Evolutionary conservation across 2,113 vertebrate genomes (phyloP), one percentile per base, ranked within the genome.

Genomic region (Probosciger aterrimus): DNA sequence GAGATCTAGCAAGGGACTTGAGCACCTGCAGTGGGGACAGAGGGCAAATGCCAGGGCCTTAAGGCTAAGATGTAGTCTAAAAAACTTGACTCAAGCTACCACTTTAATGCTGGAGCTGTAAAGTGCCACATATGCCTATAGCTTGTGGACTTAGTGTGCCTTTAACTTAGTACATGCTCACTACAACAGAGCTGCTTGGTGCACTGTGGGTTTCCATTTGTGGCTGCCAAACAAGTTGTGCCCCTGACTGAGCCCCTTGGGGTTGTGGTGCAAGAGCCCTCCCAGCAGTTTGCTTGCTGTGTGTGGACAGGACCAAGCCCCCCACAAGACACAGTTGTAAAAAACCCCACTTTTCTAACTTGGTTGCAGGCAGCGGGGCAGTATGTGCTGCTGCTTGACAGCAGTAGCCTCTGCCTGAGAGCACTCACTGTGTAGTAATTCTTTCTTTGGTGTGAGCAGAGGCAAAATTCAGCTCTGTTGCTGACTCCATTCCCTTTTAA

Each of bases 391-490:
- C 47, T 82, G 70, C 70, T n/a, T 65, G 55, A 70, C 37, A 59
- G 59, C 30, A 20, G 41, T 19, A 73, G 22, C 17, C 27, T 53
- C 49, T 35, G 44, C 15, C 39, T 33, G 50, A 18, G 49, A 57
- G 35, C 43, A 1, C n/a, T 83, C 2, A 4, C 27, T 0, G 3
- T 53, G 27, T 35, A 73, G 15, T 52, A 46, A 15, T 46, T 52
- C 28, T 52, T 14, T 35, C 17, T 41, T 41, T 1, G 5, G 39
- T 14, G 44, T 43, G 46, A 31, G 41, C 65, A 15, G 68, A 86
- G 44, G 52, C 43, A 37, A 19, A 83, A 60, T 14, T 64, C 59
- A 49, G n/a, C 44, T 30, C 27, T 84, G 64, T 59, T 86, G 53
- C n/a, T 60, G 24, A 18, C 28, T 57, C 47, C 6, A 2, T 17